Evolutionary conservation across 1,140 invertebrate species (phyloP), one percentile per base, ranked within the genome.

Genomic region (Diachasmimorpha longicaudata): DNA sequence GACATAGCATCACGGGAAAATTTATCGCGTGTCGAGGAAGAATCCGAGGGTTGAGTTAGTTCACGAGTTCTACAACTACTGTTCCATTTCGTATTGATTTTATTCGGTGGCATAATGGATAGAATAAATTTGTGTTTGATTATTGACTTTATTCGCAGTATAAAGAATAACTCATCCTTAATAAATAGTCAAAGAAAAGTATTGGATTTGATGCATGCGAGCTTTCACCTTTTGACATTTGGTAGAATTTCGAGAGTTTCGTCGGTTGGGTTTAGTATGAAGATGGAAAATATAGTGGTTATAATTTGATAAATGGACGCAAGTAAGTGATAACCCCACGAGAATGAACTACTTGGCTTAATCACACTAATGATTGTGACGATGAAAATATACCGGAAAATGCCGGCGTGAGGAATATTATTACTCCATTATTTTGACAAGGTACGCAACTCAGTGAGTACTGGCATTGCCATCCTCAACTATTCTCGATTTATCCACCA

Each of bases 1-100:
- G 78, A 79, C 72, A 79, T 79, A 80, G 78, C 79, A 80, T 84
- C 81, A 81, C 81, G 80, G 82, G 81, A 75, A 70, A 72, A 63
- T 63, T 63, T 63, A 63, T 63, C 58, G 58, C 58, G 58, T 63
- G 58, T 10, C 19, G 19, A 23, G 58, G 58, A 63, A 63, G 58
- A 31, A 63, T 25, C 14, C 58, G 23, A 25, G 8, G 23, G 13
- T 1, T 31, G 19, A 19, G 11, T 8, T 4, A 13, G 58, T 6
- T 9, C 14, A 25, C 1, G 58, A 63, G 58, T 25, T 63, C 19
- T 14, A 4, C 58, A 14, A 25, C 19, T 63, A 11, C 58, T 63
- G n/a, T 63, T 23, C 58, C 58, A 19, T 23, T 63, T 63, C 19
- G 19, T 63, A 63, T 63, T 14, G 58, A 63, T 63, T 63, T 63